phyloP scores from a whole-genome alignment of 2,888 invertebrate genomes.

The Horisme vitalbata region DNA sequence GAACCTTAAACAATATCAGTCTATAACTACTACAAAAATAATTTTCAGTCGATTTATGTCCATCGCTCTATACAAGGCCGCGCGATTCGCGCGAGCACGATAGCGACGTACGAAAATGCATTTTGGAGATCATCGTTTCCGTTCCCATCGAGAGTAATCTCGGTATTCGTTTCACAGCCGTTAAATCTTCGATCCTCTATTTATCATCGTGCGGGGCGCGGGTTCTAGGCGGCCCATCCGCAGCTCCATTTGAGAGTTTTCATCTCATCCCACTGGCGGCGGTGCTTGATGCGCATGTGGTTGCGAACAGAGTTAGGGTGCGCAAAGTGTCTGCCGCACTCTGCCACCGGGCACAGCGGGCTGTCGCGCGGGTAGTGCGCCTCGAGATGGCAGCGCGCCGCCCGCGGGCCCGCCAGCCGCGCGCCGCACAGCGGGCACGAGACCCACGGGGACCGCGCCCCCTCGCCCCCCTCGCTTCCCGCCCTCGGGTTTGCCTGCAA shows the following conservation, averaged over 20 bases:
- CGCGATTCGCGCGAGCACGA: constrained; percentile 55
- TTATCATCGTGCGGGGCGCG: constrained; percentile 27
- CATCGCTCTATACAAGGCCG: constrained; percentile 68
- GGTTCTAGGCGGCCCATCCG: constrained; percentile 68
- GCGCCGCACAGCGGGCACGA: constrained; percentile 89
- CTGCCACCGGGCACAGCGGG: constrained; percentile 89
- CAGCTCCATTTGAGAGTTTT: constrained; percentile 90
- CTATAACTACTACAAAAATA: constrained; percentile 82
- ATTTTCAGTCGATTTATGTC: constrained; percentile 79
- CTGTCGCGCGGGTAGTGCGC: constrained; percentile 93
- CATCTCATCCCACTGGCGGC: constrained; percentile 91
- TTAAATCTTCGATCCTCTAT: constrained; percentile 41
- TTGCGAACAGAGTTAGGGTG: constrained; percentile 94
- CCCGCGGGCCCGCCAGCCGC: constrained; percentile 85
- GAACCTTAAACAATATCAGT: constrained; percentile 77
- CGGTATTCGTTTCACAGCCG: constrained; percentile 59
- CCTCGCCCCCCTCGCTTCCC: constrained; percentile 33
- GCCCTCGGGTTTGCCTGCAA: constrained; percentile 49
- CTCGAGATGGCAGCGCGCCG: constrained; percentile 89
- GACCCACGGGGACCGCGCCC: constrained; percentile 44
- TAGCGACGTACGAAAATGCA: constrained; percentile 57
- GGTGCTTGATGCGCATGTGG: constrained; percentile 93
- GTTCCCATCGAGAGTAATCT: constrained; percentile 47
- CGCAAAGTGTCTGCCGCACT: constrained; percentile 89
- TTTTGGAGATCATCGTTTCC: constrained; percentile 66